Evolutionary conservation across 2,797 vertebrate genomes (phyloP), one percentile per base, ranked within the genome.

Genomic region (Semaprochilodus insignis): DNA sequence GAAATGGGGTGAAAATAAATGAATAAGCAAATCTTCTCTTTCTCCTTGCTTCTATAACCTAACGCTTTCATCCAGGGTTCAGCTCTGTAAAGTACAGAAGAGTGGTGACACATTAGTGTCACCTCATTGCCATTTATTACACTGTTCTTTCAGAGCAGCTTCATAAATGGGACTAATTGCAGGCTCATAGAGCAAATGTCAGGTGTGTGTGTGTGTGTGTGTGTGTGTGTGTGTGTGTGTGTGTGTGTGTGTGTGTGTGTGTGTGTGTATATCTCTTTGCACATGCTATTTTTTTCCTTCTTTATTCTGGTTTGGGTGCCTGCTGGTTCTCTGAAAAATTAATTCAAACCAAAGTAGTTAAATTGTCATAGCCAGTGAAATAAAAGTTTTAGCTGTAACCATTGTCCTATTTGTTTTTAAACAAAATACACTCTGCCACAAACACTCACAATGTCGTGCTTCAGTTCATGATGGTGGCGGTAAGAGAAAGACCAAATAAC

Each of bases 91-190:
- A 36, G 73, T 25, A 34, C 34, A 76, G 52, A 81, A 81, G 4
- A 83, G 86, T 14, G 82, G 74, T 72, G 55, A 62, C 75, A 72
- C 71, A 73, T 87, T 88, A 81, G 87, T 80, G 25, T 84, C 62
- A 74, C 44, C 76, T 83, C 76, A 83, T 86, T 88, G 83, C 80
- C 81, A 83, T 87, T 86, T 85, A 86, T 84, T 77, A 79, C 69
- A 66, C 57, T 83, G 72, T 82, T 69, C 54, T 70, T 84, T 77
- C 83, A 65, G 60, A 80, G 84, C 48, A 23, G 51, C 54, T 80
- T 85, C 15, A 66, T 82, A 85, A 89, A 78, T 75, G 69, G 69
- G 51, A 71, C 76, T 88, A 88, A 88, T 87, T 85, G 75, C 81
- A 74, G 65, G 59, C 80, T 77, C 65, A 75, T 79, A 70, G 66